phyloP scores from a whole-genome alignment of 2,113 vertebrate genomes.

The Plectropomus leopardus region DNA sequence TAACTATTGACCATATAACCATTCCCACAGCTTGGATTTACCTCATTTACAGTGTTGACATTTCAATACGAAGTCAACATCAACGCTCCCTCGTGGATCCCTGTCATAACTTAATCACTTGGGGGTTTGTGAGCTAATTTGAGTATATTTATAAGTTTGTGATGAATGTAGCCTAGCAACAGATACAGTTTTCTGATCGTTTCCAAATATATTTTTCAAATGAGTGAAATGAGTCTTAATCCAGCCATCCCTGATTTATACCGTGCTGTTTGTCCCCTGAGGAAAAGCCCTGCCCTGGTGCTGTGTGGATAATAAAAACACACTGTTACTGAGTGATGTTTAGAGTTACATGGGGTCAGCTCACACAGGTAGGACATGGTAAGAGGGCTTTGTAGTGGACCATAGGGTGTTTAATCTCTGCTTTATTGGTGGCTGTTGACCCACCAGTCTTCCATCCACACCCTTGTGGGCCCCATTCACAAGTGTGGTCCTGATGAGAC shows the following conservation, averaged over 20 bases:
- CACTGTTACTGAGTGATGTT: slow-evolving; percentile 22
- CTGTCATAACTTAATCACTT: neutral
- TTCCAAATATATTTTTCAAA: slow-evolving; percentile 3
- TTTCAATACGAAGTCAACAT: neutral
- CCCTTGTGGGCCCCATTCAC: slow-evolving; percentile 11
- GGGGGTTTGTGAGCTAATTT: neutral
- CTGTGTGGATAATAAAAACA: slow-evolving; percentile 23
- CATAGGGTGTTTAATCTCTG: slow-evolving; percentile 49
- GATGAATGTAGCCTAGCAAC: neutral
- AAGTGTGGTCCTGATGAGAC: slow-evolving; percentile 21
- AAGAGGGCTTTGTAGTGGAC: slow-evolving; percentile 48
- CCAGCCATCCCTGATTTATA: neutral
- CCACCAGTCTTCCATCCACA: neutral
- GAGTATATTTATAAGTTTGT: slow-evolving; percentile 1
- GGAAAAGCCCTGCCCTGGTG: slow-evolving; percentile 17
- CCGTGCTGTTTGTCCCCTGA: neutral
- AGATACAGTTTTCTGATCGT: neutral
- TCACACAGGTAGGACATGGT: slow-evolving; percentile 44
- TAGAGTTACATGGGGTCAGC: slow-evolving; percentile 35
- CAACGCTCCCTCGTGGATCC: neutral
- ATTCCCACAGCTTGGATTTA: neutral
- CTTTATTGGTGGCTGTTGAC: slow-evolving; percentile 33
- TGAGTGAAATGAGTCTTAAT: neutral
- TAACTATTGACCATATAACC: neutral
- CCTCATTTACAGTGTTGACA: neutral